Evolutionary conservation across 2,797 vertebrate genomes (phyloP).

Genomic region (Argya squamiceps): DNA sequence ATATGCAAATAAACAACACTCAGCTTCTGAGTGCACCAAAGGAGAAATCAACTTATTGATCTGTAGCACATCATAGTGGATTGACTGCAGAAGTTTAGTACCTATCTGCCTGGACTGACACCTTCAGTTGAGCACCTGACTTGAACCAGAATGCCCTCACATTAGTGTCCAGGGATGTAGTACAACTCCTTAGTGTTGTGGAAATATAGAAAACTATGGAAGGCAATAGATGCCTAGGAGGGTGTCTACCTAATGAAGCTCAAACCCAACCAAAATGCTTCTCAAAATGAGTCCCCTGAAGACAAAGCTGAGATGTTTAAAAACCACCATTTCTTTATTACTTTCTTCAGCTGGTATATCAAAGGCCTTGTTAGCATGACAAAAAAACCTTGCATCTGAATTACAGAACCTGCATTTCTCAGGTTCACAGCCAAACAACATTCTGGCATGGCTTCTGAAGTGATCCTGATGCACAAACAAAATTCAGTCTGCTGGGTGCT

Average conservation of each 20-base stretch:
- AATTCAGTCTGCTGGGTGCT: background rate
- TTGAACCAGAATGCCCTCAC: background rate
- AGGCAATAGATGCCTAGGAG: background rate
- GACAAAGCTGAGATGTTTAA: background rate
- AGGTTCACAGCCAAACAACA: background rate
- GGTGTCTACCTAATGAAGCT: background rate
- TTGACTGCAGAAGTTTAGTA: background rate
- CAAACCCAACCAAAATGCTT: background rate
- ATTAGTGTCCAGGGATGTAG: background rate
- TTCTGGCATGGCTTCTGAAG: background rate
- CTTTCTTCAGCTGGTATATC: background rate
- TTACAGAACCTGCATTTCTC: background rate
- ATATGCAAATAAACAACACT: background rate
- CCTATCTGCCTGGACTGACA: background rate
- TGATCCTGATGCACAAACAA: background rate
- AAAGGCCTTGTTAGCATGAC: background rate
- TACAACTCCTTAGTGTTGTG: background rate
- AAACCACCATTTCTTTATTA: background rate
- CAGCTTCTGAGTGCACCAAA: background rate
- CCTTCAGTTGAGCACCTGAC: background rate
- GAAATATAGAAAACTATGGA: background rate
- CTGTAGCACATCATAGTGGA: background rate
- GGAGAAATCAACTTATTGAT: background rate
- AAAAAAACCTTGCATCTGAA: background rate
- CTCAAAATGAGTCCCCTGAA: background rate